These are phyloP conservation scores for Acanthurus tractus DNA, from an alignment of 2,797 vertebrate species.

Conservation along the genomic window DNA sequence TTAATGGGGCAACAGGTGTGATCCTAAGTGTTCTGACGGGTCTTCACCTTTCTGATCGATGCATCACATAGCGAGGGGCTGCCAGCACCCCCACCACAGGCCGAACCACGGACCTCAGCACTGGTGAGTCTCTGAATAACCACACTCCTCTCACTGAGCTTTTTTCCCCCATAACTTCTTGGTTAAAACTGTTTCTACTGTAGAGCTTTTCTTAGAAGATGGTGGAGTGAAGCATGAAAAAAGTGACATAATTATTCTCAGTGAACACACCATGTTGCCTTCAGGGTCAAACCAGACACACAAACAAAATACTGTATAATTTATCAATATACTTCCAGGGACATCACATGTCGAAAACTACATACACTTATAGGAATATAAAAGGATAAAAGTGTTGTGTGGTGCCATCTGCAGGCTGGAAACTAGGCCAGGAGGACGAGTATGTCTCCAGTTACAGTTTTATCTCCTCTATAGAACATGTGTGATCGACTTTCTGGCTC, in stretches of 20 bases:
- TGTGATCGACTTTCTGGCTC: constrained; percentile 68
- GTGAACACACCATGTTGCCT: not conserved
- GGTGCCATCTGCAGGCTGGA: constrained; percentile 16
- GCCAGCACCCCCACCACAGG: constrained; percentile 81
- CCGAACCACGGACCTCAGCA: constrained; percentile 85
- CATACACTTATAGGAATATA: constrained; percentile 5
- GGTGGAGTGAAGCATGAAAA: not conserved
- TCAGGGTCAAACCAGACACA: not conserved
- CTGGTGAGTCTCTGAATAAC: constrained; percentile 83
- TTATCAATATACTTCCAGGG: not conserved
- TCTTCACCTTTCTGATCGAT: constrained; percentile 83
- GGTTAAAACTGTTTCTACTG: not conserved
- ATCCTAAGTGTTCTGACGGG: constrained; percentile 43
- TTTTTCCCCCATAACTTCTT: not conserved
- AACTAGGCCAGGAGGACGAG: constrained; percentile 55
- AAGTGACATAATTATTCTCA: not conserved
- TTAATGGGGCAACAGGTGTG: constrained; percentile 70
- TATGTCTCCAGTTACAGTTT: constrained; percentile 71
- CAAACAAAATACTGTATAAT: not conserved
- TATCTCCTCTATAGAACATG: constrained; percentile 51
- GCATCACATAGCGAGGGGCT: constrained; percentile 84
- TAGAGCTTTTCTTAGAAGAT: not conserved
- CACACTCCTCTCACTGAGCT: not conserved
- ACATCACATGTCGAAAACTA: not conserved
- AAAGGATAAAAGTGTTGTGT: constrained; percentile 5